These are phyloP conservation scores for Drosophila auraria DNA, from an alignment of 1,140 invertebrate species.

Conservation along the genomic window DNA sequence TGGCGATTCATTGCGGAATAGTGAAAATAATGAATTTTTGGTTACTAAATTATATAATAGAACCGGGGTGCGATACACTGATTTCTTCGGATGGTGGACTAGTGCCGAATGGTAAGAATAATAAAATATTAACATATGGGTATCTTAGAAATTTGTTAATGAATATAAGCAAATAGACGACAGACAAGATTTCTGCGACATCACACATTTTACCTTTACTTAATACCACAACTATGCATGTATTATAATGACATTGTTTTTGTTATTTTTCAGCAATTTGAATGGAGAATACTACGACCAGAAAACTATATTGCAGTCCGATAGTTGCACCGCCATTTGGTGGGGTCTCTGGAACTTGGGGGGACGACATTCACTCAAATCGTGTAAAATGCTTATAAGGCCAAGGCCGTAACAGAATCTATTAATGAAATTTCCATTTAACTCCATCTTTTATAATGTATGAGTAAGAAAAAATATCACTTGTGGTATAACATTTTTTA, in stretches of 20 bases:
- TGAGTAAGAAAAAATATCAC: neutral
- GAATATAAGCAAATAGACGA: neutral
- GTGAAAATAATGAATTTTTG: too few relatives aligned
- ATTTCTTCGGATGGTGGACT: too few relatives aligned
- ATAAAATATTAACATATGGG: neutral
- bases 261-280: constrained; percentile 7
- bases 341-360: constrained; percentile 2
- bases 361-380: neutral
- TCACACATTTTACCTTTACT: neutral
- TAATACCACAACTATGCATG: neutral
- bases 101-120: neutral
- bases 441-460: too few relatives aligned
- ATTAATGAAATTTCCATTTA: neutral
- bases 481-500: neutral
- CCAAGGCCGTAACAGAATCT: neutral
- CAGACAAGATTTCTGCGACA: neutral
- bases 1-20: neutral
- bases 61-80: too few relatives aligned
- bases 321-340: neutral
- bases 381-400: constrained; percentile 13
- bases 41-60: too few relatives aligned
- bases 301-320: neutral
- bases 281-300: neutral
- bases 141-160: neutral
- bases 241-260: neutral